Evolutionary conservation across 2,888 invertebrate species (phyloP), one percentile per base, ranked within the genome.

Genomic region (Lochmaea crataegi): DNA sequence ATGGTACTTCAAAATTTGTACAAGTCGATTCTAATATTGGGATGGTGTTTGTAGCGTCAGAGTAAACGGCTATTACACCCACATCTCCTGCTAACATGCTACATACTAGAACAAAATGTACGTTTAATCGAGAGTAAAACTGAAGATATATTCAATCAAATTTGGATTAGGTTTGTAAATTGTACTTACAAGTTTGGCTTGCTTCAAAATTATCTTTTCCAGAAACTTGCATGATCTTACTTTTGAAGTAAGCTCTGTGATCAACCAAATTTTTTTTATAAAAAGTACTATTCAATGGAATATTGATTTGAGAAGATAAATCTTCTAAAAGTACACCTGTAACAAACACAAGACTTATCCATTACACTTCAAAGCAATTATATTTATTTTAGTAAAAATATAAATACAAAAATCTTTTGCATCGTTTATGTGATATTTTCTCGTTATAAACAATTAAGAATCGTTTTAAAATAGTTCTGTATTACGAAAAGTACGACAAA

Each of bases 1-100:
- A 94, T 0, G 98, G 97, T 75, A 98, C 90, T 87, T 96, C 95
- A 79, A 95, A 90, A 71, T 91, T 91, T 83, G 95, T 93, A 80
- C 95, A 94, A 77, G 96, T 91, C 42, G 95, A 94, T 84, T 95
- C 93, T 10, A 96, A 92, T 82, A 96, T 94, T 53, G 91, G 76
- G 1, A 70, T 68, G 1, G 73, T 74, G 16, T 68, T 63, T 48
- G 65, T 53, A 2, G 66, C 53, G 14, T 91, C 90, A 1, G 97
- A 97, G 82, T 97, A 93, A 48, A 98, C 89, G 57, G 93, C 96
- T 6, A 93, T 92, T 2, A 96, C 89, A 69, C 94, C 94, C 73
- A 88, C 88, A 22, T 85, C 83, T 72, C 88, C 87, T 48, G 85
- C 82, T 71, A 90, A 81, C 78, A 91, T 82, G 14, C 87, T 84